Base-by-base conservation (phyloP, 2,113 vertebrate genomes). In the Peromyscus polionotus region DNA sequence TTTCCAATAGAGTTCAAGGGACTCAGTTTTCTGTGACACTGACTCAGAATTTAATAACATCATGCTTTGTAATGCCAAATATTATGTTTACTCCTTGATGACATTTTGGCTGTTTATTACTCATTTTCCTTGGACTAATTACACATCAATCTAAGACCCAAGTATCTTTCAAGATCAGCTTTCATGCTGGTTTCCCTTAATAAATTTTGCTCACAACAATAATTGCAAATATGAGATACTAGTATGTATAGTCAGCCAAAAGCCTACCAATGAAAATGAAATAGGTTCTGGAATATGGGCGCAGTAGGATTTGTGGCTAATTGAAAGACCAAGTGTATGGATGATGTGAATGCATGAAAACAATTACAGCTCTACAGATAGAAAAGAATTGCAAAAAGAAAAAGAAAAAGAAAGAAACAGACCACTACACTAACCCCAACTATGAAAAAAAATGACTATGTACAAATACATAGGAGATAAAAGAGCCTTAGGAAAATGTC, bases 71-170 rank as follows among this genome's bases (percentile, higher is more conserved):
- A 77, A 68, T 88, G 17, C 24, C 8, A 28, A 90, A 91, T 91
- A 87, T 84, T 94, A 1, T 94, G 16, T 92, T 97, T 93, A 94
- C 17, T 95, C 45, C 4, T 96, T 88, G 59, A 93, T n/a, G 85
- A 73, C 22, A 95, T 63, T 95, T 80, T 95, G 31, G 57, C 72
- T 87, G 63, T 92, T 84, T 92, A 84, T 94, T 90, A 42, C 20
- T 33, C 48, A 90, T 88, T 92, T 76, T 77, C 9, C 48, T 65
- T 54, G 13, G 28, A 45, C 16, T 83, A 86, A 65, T 90, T 92
- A 92, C 95, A 17, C 8, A 90, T 67, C 36, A 70, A 3, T 76
- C 24, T 26, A 63, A 94, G 45, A 3, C 61, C n/a, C 7, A 92
- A 61, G 36, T 83, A 75, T 91, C 59, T 93, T 89, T 93, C 48